Conservation (phyloP, 2,797 vertebrate species). For the Mus spretus region DNA sequence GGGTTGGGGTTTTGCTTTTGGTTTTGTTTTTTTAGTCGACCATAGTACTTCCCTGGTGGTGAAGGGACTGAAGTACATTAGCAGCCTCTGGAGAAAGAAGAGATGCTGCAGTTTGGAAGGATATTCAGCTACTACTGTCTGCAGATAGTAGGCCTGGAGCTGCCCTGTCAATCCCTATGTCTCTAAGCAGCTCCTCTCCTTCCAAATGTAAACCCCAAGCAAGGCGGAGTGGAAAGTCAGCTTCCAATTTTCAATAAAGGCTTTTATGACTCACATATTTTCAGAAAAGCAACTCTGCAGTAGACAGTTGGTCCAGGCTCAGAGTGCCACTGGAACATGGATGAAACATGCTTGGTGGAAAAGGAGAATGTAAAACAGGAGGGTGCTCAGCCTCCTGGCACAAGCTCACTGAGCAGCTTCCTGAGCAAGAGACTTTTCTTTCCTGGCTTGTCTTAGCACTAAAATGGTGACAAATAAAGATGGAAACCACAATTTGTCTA, state of each 20-base stretch:
- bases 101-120: constrained; percentile 4
- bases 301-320: constrained; percentile 3
- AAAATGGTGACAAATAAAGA: neutral
- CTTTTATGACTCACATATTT: constrained; percentile 69
- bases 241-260: constrained; percentile 54
- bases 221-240: neutral
- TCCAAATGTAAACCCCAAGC: constrained; percentile 55
- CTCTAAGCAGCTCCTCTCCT: constrained; percentile 3
- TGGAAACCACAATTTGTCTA: neutral
- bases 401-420: neutral
- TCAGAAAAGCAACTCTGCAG: constrained; percentile 69
- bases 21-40: neutral
- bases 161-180: constrained; percentile 48
- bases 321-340: neutral
- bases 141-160: neutral
- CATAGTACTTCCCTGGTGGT: constrained; percentile 12
- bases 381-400: neutral
- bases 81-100: constrained; percentile 6
- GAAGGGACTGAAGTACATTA: constrained; percentile 38
- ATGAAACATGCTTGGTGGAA: neutral
- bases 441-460: neutral
- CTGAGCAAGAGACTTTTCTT: neutral
- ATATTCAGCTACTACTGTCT: neutral
- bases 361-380: neutral
- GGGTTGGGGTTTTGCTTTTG: too few relatives aligned